Percentiles rank a stretch among this genome's conserved stretches.
phyloP scores from a whole-genome alignment of 2,797 vertebrate species.

The Gambelia wislizenii region DNA sequence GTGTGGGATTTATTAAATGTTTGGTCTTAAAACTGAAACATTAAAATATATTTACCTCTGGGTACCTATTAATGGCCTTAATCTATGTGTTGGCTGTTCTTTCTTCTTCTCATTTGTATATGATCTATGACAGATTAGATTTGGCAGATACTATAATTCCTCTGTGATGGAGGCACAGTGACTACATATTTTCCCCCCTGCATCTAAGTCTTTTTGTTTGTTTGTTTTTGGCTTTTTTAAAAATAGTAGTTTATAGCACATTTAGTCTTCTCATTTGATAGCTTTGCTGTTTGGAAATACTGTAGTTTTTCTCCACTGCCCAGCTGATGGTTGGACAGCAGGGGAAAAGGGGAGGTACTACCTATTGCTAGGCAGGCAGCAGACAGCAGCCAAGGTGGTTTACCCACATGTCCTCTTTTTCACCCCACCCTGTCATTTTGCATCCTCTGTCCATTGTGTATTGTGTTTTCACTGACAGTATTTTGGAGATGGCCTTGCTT shows the following conservation, averaged over 20 bases:
- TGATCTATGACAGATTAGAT: background rate
- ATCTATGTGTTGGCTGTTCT: constrained; percentile 28
- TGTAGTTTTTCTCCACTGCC: background rate
- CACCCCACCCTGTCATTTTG: no score
- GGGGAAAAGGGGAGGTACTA: background rate
- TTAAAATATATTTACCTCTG: constrained; percentile 49
- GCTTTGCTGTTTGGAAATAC: background rate
- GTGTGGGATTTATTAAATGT: constrained; percentile 47
- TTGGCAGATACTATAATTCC: constrained; percentile 11
- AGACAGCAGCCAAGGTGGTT: no score
- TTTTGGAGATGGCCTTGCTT: background rate
- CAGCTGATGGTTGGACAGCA: background rate
- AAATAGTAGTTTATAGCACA: background rate
- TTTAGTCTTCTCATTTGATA: background rate
- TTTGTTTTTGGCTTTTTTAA: background rate
- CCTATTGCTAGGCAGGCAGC: no score
- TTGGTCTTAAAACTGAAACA: constrained; percentile 46
- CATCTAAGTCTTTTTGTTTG: background rate
- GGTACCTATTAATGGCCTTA: constrained; percentile 24
- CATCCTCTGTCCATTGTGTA: no score
- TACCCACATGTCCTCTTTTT: no score
- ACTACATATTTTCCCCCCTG: background rate
- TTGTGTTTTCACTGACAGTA: no score
- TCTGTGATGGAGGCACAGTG: constrained; percentile 25
- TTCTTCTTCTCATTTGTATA: constrained; percentile 38